These are phyloP conservation scores for Heterotis niloticus DNA, from an alignment of 2,113 vertebrate species.

Conservation along the genomic window DNA sequence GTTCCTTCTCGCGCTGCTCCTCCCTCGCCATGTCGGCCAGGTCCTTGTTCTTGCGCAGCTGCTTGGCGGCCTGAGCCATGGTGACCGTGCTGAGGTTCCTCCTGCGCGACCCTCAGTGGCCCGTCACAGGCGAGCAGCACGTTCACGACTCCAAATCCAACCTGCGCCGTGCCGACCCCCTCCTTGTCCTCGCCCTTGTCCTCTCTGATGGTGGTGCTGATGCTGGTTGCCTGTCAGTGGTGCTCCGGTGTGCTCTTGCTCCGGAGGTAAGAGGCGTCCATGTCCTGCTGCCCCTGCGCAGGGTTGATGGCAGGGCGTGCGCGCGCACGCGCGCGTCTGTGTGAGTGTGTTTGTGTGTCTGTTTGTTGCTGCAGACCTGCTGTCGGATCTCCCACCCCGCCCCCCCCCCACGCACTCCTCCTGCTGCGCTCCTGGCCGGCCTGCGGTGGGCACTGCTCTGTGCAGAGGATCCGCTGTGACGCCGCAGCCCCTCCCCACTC, in stretches of 20 bases:
- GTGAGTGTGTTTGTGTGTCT: no score
- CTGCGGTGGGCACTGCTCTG: background rate
- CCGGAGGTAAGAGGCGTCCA: background rate
- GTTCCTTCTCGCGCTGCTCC: conserved; percentile 91
- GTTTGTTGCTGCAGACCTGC: no score
- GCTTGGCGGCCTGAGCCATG: conserved; percentile 98
- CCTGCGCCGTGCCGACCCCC: background rate
- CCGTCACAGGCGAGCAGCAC: background rate
- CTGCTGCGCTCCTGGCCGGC: no score
- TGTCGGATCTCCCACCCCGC: background rate
- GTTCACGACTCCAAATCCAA: background rate
- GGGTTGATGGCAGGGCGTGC: conserved; percentile 27
- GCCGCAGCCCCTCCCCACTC: background rate
- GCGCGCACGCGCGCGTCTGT: background rate
- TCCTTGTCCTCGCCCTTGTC: conserved; percentile 21
- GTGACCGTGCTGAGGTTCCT: conserved; percentile 8
- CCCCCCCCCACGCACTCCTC: background rate
- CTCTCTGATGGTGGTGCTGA: conserved; percentile 5
- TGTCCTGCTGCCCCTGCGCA: conserved; percentile 49
- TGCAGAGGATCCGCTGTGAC: no score
- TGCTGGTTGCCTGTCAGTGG: background rate
- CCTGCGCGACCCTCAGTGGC: conserved; percentile 9
- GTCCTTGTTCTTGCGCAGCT: conserved; percentile 97
- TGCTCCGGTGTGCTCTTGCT: background rate
- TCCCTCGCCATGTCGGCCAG: conserved; percentile 87